phyloP scores from a whole-genome alignment of 2,888 invertebrate species.

The Andrena dorsata region DNA sequence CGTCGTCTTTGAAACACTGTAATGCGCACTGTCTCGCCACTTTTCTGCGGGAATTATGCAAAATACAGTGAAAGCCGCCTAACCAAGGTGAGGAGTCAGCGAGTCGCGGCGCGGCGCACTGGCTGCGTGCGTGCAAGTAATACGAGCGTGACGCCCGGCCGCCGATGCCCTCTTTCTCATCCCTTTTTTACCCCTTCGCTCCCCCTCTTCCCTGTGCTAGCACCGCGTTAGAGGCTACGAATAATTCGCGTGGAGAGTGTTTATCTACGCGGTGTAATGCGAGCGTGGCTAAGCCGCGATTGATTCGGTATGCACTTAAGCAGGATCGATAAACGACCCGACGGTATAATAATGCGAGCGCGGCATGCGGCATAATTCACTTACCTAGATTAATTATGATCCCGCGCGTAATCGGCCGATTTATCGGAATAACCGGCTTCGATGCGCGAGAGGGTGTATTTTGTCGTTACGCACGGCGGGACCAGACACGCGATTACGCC shows the following conservation, averaged over 20 bases:
- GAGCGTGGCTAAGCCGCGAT: constrained; percentile 28
- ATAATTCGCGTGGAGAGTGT: constrained; percentile 17
- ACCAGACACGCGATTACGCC: constrained; percentile 35
- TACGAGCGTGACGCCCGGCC: constrained; percentile 31
- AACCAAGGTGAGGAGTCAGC: constrained; percentile 23
- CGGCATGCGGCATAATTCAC: constrained; percentile 62
- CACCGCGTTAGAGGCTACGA: background rate
- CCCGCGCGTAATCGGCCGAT: constrained; percentile 72
- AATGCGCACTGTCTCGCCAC: constrained; percentile 31
- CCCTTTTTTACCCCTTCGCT: no score
- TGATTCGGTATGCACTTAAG: constrained; percentile 25
- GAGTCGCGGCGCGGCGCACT: constrained; percentile 8
- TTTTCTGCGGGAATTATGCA: constrained; percentile 70
- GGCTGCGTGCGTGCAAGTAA: constrained; percentile 54
- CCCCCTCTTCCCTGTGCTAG: background rate
- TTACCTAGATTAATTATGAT: constrained; percentile 73
- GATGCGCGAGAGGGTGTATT: constrained; percentile 1
- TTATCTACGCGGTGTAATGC: constrained; percentile 29
- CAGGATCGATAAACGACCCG: constrained; percentile 8
- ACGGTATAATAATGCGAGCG: constrained; percentile 4
- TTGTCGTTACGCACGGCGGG: constrained; percentile 32
- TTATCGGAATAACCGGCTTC: constrained; percentile 61
- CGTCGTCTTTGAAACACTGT: constrained; percentile 18
- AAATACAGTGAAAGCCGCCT: constrained; percentile 59
- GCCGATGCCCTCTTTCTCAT: background rate